Evolutionary conservation across 2,888 invertebrate genomes (phyloP), one percentile per base, ranked within the genome.

Genomic region (Galerucella pusilla): DNA sequence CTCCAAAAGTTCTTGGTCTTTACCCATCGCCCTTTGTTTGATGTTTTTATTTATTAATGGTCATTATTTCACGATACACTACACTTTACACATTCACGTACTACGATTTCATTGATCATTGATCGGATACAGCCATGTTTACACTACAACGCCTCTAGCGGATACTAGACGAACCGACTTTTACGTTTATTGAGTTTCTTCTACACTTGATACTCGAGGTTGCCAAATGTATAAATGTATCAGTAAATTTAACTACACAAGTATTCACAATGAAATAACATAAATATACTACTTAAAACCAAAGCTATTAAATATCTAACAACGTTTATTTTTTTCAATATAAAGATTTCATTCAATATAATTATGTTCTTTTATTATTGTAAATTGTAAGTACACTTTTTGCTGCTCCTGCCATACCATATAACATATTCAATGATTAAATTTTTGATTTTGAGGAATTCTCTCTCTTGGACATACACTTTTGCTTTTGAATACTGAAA

Each of bases 1-100:
- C 88, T 98, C 97, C 88, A 98, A 91, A 88, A 98, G 92, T 90
- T 98, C 97, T 89, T 97, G 96, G 89, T 98, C 97, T 90, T 97
- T 97, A 88, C 97, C 97, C 97, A 98, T 98, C 87, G 88, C 75
- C 77, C 74, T 71, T 78, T 72, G 80, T 81, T 82, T 79, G 77
- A 65, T 57, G 9, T 81, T 49, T 82, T 83, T 81, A 80, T 83
- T 84, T 84, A 84, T 84, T 84, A 85, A 82, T 75, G 83, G 82
- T 83, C 83, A 85, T 85, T 85, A 85, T 86, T 85, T 81, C 81
- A 80, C 82, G 78, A 85, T 84, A 85, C 85, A 85, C 84, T 78
- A 81, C 20, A 20, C 81, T 84, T 83, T 89, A 89, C 90, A 89
- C 88, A 89, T 89, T 89, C 88, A 87, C 89, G 89, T 90, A 91